Base-by-base conservation (phyloP, 53 echinoderm and acorn worm species). In the Temnopleurus reevesii region DNA sequence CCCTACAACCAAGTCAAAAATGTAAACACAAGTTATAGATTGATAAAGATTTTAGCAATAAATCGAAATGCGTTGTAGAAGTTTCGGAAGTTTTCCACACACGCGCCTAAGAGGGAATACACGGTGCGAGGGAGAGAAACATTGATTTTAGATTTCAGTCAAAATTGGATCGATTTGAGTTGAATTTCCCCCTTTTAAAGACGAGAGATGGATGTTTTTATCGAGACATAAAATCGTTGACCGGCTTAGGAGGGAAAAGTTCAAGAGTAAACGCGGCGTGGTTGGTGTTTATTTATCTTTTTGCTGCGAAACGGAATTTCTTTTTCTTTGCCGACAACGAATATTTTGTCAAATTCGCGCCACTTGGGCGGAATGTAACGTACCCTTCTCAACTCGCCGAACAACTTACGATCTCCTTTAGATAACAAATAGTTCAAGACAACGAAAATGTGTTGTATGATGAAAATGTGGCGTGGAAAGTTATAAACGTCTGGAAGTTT, bases 61-160 rank as follows among this genome's bases (percentile, higher is more conserved):
- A 79, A 83, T 83, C 60, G 85, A 85, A 60, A 60, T 7, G 26
- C 35, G 59, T 18, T 26, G 59, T 36, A 25, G 33, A 85, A 60
- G 61, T 44, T 85, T 85, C 85, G 85, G 85, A 85, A 85, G 85
- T 85, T 85, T 85, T 26, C 51, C 30, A 55, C 83, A 54, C 83
- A 36, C 83, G 83, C 54, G 33, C 54, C 45, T 46, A 28, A 79
- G 46, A 49, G 28, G 27, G 38, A 59, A 12, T n/a, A 36, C 59
- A 61, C 61, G 53, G 47, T 4, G 59, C 86, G 59, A 23, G 31
- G 23, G 46, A 46, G 86, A 33, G 65, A 8, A 29, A 51, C 51
- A 87, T 87, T 87, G 88, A 87, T 87, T 87, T 87, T 71, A 55
- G 88, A 87, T 87, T 47, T 46, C 66, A 25, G 88, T 87, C 88